phyloP scores from a whole-genome alignment of 2,797 vertebrate genomes.

The Onychomys torridus region DNA sequence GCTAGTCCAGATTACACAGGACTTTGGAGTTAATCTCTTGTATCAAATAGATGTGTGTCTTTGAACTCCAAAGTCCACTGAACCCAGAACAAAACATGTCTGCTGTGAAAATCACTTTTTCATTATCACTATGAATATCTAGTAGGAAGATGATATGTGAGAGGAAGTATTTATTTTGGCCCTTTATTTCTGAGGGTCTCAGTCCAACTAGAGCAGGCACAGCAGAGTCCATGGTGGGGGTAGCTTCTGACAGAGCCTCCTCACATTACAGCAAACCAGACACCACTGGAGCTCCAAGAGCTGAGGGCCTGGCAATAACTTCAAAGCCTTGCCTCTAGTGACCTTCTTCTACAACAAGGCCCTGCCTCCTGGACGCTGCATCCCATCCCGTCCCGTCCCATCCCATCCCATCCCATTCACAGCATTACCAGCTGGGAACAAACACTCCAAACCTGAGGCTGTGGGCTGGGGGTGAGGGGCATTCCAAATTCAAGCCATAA shows the following conservation, averaged over 20 bases:
- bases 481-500: background rate
- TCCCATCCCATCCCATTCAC: background rate
- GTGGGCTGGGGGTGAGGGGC: background rate
- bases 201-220: background rate
- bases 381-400: too few relatives aligned
- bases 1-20: background rate
- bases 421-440: background rate
- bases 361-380: background rate
- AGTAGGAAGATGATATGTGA: background rate
- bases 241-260: background rate
- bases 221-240: background rate
- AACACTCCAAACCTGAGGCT: background rate
- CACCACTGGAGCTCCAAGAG: background rate
- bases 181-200: background rate
- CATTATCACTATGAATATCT: background rate
- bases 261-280: background rate
- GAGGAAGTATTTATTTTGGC: background rate
- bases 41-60: constrained; percentile 5
- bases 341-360: background rate
- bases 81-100: background rate
- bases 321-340: background rate
- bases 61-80: constrained; percentile 11
- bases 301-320: too few relatives aligned
- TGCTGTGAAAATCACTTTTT: background rate
- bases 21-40: constrained; percentile 40